These are phyloP conservation scores for Drosophila monieri DNA, from an alignment of 2,888 invertebrate species.

Conservation along the genomic window DNA sequence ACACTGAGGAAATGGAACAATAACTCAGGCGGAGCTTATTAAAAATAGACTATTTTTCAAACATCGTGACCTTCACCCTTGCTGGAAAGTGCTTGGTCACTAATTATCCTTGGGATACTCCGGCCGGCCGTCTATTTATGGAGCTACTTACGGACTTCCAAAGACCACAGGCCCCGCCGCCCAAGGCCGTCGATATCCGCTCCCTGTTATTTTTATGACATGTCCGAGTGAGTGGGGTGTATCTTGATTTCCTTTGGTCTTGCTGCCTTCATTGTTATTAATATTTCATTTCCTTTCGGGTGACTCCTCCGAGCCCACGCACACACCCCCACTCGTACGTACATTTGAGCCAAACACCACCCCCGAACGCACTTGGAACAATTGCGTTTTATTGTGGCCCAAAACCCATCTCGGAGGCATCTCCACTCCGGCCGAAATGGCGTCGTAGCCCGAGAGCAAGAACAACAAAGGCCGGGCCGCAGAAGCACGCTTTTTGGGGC, in stretches of 20 bases:
- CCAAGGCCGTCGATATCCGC: conserved; percentile 45
- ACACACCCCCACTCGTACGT: neutral
- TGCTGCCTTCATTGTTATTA: conserved; percentile 73
- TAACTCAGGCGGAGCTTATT: neutral
- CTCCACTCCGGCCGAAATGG: conserved; percentile 51
- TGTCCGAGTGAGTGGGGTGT: conserved; percentile 27
- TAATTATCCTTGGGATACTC: conserved; percentile 38
- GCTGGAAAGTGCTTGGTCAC: conserved; percentile 30
- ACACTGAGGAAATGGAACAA: neutral
- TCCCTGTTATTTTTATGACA: conserved; percentile 35
- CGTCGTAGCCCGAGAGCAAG: conserved; percentile 54
- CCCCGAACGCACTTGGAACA: conserved; percentile 27
- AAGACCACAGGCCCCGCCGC: conserved; percentile 11
- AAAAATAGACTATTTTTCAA: neutral
- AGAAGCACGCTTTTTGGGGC: conserved; percentile 51
- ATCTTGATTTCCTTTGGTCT: conserved; percentile 41
- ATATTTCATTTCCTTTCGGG: conserved; percentile 68
- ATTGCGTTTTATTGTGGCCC: conserved; percentile 64
- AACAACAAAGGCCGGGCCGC: conserved; percentile 33
- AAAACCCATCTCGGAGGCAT: conserved; percentile 3
- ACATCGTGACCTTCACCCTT: neutral
- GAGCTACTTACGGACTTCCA: conserved; percentile 38
- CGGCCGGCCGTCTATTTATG: conserved; percentile 29
- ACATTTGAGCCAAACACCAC: neutral
- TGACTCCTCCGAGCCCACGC: conserved; percentile 4